Evolutionary conservation across 1,140 invertebrate species (phyloP).

Genomic region (Tribolium castaneum): DNA sequence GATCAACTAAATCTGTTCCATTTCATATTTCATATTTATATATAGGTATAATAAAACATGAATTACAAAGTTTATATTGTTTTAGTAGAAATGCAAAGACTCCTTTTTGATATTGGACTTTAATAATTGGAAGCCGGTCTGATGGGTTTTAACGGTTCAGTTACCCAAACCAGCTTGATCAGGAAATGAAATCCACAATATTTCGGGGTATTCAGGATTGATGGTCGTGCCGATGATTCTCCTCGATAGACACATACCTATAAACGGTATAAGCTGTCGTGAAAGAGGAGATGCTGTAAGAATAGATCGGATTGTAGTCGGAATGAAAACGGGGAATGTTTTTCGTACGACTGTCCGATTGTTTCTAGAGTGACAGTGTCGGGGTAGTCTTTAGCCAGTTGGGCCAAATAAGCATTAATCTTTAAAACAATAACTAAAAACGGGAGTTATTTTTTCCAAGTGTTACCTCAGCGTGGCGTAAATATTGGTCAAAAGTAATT

Average conservation of each 20-base stretch:
- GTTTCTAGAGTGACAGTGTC: slow-evolving; percentile 64
- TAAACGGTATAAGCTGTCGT: slow-evolving; percentile 46
- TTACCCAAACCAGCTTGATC: no score
- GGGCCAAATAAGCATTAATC: slow-evolving; percentile 65
- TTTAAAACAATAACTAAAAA: slow-evolving; percentile 52
- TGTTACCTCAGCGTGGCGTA: slow-evolving; percentile 34
- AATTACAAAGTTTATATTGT: no score
- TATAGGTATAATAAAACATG: no score
- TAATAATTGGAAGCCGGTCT: no score
- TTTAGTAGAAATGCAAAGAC: no score
- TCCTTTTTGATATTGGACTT: no score
- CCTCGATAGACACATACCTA: slow-evolving; percentile 44
- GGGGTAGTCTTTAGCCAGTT: slow-evolving; percentile 63
- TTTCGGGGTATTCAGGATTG: slow-evolving; percentile 24
- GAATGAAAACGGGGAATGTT: slow-evolving; percentile 52
- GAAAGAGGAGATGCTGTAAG: slow-evolving; percentile 46
- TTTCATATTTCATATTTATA: no score
- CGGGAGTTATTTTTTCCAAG: background rate
- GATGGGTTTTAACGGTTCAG: no score
- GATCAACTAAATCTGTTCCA: no score
- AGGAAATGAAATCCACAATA: no score
- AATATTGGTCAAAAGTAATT: slow-evolving; percentile 42
- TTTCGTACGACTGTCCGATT: slow-evolving; percentile 73
- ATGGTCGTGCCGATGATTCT: slow-evolving; percentile 39
- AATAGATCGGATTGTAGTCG: slow-evolving; percentile 47